Evolutionary conservation across 2,113 vertebrate species (phyloP).

Genomic region (Scomber japonicus): DNA sequence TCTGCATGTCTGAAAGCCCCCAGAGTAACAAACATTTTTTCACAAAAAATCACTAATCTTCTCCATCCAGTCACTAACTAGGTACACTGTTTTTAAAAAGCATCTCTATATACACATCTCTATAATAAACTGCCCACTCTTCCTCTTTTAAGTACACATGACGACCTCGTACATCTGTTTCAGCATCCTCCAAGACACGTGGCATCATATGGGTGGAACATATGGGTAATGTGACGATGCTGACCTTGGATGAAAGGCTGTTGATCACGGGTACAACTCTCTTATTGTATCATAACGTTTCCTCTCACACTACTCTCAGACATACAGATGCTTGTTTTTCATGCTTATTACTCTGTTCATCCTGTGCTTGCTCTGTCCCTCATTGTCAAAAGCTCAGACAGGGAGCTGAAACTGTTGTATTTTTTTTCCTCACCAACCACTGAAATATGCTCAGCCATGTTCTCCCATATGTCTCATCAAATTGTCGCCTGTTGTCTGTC

Average conservation of each 20-base stretch:
- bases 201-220: slow-evolving; percentile 8
- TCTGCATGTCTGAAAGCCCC: too few species aligned
- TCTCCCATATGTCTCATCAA: slow-evolving; percentile 34
- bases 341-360: slow-evolving; percentile 46
- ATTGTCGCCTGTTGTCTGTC: slow-evolving; percentile 35
- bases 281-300: slow-evolving; percentile 51
- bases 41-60: slow-evolving; percentile 21
- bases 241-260: slow-evolving; percentile 47
- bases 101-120: neutral
- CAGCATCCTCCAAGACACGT: slow-evolving; percentile 18
- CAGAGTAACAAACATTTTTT: too few species aligned
- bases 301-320: slow-evolving; percentile 48
- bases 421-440: slow-evolving; percentile 2
- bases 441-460: slow-evolving; percentile 21
- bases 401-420: slow-evolving; percentile 22
- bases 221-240: slow-evolving; percentile 27
- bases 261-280: slow-evolving; percentile 18
- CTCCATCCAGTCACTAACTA: slow-evolving; percentile 11
- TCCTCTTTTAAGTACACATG: neutral
- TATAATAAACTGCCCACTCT: slow-evolving; percentile 12
- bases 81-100: slow-evolving; percentile 2
- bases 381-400: slow-evolving; percentile 26
- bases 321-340: slow-evolving; percentile 51
- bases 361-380: slow-evolving; percentile 21
- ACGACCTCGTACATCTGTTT: slow-evolving; percentile 8